phyloP scores from a whole-genome alignment of 2,888 invertebrate species.

The Nebria brevicollis region DNA sequence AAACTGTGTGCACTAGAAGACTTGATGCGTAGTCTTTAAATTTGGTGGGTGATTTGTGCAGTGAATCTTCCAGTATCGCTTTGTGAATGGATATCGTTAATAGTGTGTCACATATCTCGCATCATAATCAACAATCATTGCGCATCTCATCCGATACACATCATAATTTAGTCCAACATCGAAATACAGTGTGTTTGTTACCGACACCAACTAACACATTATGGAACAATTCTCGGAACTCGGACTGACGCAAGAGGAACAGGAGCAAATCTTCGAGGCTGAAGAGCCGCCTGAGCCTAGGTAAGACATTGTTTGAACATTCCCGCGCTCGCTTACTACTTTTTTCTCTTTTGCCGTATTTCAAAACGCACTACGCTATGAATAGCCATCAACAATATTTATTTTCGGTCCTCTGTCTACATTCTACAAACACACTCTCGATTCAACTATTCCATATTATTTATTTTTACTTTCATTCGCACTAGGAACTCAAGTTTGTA shows the following conservation, averaged over 20 bases:
- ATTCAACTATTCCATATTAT: no score
- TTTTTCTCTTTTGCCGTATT: not conserved
- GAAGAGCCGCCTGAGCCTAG: conserved; percentile 70
- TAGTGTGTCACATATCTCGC: conserved; percentile 14
- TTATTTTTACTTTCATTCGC: no score
- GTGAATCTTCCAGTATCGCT: conserved; percentile 8
- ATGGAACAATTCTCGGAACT: conserved; percentile 77
- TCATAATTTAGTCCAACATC: not conserved
- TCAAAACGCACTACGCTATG: no score
- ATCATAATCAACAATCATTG: conserved; percentile 23
- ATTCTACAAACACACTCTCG: no score
- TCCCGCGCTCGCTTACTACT: conserved; percentile 23
- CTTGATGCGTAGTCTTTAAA: conserved; percentile 25
- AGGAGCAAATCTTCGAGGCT: conserved; percentile 78
- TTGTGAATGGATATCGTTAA: not conserved
- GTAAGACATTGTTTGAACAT: conserved; percentile 59
- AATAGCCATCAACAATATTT: no score
- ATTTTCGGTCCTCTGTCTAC: no score
- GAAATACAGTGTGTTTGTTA: not conserved
- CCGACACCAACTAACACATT: conserved; percentile 62
- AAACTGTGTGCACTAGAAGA: conserved; percentile 36
- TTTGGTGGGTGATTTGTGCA: conserved; percentile 40
- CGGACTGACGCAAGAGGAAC: conserved; percentile 76
- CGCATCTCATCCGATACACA: conserved; percentile 5
- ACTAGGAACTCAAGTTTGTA: no score